Evolutionary conservation across 64 coral and sea anemone species (phyloP), one percentile per base, ranked within the genome.

Genomic region (Stylophora pistillata): DNA sequence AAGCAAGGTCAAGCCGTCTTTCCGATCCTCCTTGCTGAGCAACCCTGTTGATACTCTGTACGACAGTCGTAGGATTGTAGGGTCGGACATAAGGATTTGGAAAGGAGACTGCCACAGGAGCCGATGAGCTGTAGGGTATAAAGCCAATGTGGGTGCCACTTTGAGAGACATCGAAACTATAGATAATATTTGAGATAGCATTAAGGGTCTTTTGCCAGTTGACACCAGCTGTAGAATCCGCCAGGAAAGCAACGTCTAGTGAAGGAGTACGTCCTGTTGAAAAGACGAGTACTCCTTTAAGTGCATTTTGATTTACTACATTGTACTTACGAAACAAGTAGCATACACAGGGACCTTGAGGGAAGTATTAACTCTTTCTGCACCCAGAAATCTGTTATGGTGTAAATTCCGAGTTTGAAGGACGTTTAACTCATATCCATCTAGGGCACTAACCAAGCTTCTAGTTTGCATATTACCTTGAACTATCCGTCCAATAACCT

Each of bases 71-170:
- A 32, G 87, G 29, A 28, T 82, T 89, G 74, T 86, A 89, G 2
- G 18, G 58, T 86, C 41, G 70, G 25, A 74, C 79, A 53, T 76
- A 37, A 0, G 89, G 74, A 17, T 58, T 80, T 72, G 92, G 92
- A 31, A 96, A 96, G 58, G 61, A 73, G 54, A 96, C 89, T 17
- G 88, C 74, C 31, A 93, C 60, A 3, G 34, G 15, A 16, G 94
- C 94, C 18, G 41, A 81, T 5, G 82, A 66, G 58, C 86, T 86
- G 62, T 89, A 96, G 16, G 81, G 62, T 18, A 93, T 86, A 73
- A 88, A 87, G 23, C 90, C 94, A 77, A 96, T 66, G 57, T 93
- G 94, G 17, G 91, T 96, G 37, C 94, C 94, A 74, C 75, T 33
- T 74, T 85, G 84, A 6, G 94, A 96, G 57, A 92, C 74, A 15